A percentile compares a stretch with the other conserved stretches of the same genome.
phyloP scores from a whole-genome alignment of 2,797 vertebrate genomes.

The Danio albolineatus region DNA sequence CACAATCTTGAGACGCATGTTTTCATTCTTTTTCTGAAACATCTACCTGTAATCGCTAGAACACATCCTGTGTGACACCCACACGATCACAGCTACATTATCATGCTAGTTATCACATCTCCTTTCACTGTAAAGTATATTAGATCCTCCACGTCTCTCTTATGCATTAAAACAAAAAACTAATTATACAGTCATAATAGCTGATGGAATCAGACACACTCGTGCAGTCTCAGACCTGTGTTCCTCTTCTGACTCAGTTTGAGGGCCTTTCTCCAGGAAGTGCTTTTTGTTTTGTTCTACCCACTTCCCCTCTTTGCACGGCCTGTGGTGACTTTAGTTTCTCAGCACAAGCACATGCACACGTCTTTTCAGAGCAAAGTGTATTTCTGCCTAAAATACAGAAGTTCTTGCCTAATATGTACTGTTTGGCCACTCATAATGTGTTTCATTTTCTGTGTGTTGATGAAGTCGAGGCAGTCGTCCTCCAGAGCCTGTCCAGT shows the following conservation, averaged over 20 bases:
- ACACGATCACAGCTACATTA: not conserved
- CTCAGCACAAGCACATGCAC: not conserved
- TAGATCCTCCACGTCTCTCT: not conserved
- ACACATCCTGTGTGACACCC: not conserved
- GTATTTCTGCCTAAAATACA: not conserved
- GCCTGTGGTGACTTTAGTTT: conserved; percentile 8
- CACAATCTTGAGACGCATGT: not conserved
- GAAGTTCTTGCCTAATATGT: not conserved
- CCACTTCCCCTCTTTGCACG: conserved; percentile 56
- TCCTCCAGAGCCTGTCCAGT: conserved; percentile 58
- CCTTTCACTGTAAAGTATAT: conserved; percentile 1
- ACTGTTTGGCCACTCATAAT: conserved; percentile 1
- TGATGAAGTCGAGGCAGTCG: conserved; percentile 56
- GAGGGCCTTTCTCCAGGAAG: conserved; percentile 54
- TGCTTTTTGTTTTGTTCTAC: conserved; percentile 38
- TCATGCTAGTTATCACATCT: not conserved
- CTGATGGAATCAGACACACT: not conserved
- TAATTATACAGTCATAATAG: no score
- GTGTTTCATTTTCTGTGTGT: conserved; percentile 39
- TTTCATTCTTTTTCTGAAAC: not conserved
- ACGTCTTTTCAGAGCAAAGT: not conserved
- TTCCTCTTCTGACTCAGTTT: conserved; percentile 42
- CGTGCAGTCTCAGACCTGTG: not conserved
- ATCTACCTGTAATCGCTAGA: not conserved
- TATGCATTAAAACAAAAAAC: not conserved